Evolutionary conservation across 1,140 invertebrate genomes (phyloP), one percentile per base, ranked within the genome.

Genomic region (Cepaea nemoralis): DNA sequence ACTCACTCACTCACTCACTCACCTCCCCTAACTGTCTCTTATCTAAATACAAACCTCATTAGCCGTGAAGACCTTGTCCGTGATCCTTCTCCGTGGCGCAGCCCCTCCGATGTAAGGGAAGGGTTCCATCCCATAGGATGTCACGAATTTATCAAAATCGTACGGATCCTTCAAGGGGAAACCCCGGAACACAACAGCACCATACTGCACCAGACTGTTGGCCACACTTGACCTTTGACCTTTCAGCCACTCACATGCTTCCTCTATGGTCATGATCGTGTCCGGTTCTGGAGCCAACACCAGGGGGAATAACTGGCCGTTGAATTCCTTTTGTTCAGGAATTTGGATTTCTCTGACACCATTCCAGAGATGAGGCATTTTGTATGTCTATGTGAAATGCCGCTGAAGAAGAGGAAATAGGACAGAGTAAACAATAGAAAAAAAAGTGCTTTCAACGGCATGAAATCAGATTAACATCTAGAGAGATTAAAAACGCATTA

Each of bases 31-130:
- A n/a, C n/a, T n/a, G n/a, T n/a, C n/a, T n/a, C n/a, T n/a, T 66
- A 66, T 10, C 31, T 10, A 14, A 8, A 27, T 31, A 27, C 75
- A 55, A 37, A 77, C 75, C 75, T 89, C 88, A 45, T 88, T 89
- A 24, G 88, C 82, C n/a, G 88, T 89, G 45, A 86, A 88, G 10
- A 89, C 88, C 69, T 87, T 84, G 8, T 85, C 86, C 0, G 83
- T 83, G 16, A 89, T 83, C 24, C 83, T 40, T 14, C 14, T 83
- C 37, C 88, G 79, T 16, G 86, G 85, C 16, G 87, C 88, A 0
- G 87, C 87, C 10, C 87, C 87, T 5, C 88, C 88, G 16, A 88
- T 85, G 55, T 89, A 88, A 0, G 86, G 87, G 10, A 89, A 79
- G 19, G 86, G 59, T 16, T 86, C 81, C 40, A 86, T 85, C 0